Evolutionary conservation across 2,113 vertebrate genomes (phyloP).

Genomic region (Odocoileus virginianus): DNA sequence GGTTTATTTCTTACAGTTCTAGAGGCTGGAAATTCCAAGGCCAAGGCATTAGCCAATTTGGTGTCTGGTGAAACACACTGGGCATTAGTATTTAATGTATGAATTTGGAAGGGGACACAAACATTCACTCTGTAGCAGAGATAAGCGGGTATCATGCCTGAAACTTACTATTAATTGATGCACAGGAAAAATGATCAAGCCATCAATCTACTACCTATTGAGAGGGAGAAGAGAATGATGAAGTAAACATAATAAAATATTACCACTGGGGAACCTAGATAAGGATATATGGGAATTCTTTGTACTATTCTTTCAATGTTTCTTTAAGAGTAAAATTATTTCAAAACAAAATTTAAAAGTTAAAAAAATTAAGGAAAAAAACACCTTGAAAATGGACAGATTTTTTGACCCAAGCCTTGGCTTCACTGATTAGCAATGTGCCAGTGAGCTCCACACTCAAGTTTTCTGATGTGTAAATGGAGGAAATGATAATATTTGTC

Average conservation of each 20-base stretch:
- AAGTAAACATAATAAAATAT: not conserved
- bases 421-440: not conserved
- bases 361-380: not conserved
- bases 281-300: not conserved
- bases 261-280: not conserved
- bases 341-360: not conserved
- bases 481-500: not conserved
- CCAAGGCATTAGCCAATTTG: not conserved
- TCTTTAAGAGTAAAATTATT: slow-evolving; percentile 13
- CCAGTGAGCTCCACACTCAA: not conserved
- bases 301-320: not conserved
- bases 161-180: not conserved
- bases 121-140: not conserved
- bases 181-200: not conserved
- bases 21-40: not conserved
- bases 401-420: not conserved
- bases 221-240: not conserved
- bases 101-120: not conserved
- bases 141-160: not conserved
- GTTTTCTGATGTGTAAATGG: slow-evolving; percentile 8
- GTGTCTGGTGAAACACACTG: not conserved
- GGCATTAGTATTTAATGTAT: not conserved
- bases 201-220: not conserved
- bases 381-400: not conserved
- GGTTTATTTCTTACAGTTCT: not conserved